Evolutionary conservation across 2,797 vertebrate species (phyloP).

Genomic region (Crocodylus rhombifer): DNA sequence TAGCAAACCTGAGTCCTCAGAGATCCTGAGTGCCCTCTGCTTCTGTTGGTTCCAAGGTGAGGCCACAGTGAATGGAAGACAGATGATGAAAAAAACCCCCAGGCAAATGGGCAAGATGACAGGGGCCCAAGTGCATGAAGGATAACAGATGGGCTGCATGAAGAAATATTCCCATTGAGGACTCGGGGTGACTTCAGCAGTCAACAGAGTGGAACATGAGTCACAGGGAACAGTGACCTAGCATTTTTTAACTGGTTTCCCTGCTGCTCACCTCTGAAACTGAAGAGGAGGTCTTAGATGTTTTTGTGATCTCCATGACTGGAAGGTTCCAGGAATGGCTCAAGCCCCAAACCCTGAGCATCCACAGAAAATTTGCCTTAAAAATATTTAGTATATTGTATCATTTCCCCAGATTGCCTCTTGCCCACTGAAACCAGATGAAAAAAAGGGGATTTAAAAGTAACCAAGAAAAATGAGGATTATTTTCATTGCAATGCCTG

Average conservation of each 20-base stretch:
- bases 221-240: neutral
- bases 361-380: conserved; percentile 24
- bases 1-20: neutral
- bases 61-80: neutral
- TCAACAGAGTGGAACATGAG: neutral
- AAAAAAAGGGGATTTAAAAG: conserved; percentile 9
- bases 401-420: conserved; percentile 40
- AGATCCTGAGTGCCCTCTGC: neutral
- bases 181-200: neutral
- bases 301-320: neutral
- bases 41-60: neutral
- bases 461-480: neutral
- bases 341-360: neutral
- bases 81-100: neutral
- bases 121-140: neutral
- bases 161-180: neutral
- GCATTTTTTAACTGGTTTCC: neutral
- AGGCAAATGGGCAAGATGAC: neutral
- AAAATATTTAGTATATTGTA: neutral
- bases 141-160: neutral
- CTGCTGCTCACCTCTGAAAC: conserved; percentile 11
- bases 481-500: neutral
- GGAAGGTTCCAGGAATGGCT: neutral
- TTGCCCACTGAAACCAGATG: neutral
- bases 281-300: neutral